phyloP scores from a whole-genome alignment of 2,797 vertebrate species.

The Tenualosa thibaudeaui region DNA sequence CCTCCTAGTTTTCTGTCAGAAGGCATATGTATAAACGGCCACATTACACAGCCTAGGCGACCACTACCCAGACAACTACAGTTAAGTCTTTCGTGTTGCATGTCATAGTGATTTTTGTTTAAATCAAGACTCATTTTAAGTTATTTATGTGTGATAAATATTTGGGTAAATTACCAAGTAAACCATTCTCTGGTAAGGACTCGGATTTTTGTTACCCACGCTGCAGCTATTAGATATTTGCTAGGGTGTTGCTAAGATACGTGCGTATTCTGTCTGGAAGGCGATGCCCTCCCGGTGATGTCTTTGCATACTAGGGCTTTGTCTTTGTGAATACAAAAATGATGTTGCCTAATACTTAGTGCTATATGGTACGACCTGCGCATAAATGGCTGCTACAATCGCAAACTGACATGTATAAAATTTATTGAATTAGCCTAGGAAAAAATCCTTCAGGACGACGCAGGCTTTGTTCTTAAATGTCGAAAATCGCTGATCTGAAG shows the following conservation, averaged over 20 bases:
- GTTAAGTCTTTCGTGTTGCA: neutral
- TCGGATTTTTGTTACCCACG: neutral
- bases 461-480: neutral
- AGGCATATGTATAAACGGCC: slow-evolving; percentile 5
- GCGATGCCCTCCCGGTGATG: neutral
- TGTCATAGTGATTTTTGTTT: neutral
- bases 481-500: neutral
- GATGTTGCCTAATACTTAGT: neutral
- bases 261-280: slow-evolving; percentile 2
- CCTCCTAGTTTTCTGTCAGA: slow-evolving; percentile 19
- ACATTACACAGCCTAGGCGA: neutral
- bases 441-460: neutral
- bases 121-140: neutral
- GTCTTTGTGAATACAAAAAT: neutral
- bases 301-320: neutral
- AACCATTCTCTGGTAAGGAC: neutral
- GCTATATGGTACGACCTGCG: neutral
- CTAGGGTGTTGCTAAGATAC: slow-evolving; percentile 13
- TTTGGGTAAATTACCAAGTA: neutral
- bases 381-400: neutral
- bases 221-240: neutral
- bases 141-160: neutral
- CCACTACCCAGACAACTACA: neutral
- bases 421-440: neutral
- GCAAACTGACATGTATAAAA: neutral